Evolutionary conservation across 2,113 vertebrate species (phyloP), one percentile per base, ranked within the genome.

Genomic region (Gasterosteus nipponicus): DNA sequence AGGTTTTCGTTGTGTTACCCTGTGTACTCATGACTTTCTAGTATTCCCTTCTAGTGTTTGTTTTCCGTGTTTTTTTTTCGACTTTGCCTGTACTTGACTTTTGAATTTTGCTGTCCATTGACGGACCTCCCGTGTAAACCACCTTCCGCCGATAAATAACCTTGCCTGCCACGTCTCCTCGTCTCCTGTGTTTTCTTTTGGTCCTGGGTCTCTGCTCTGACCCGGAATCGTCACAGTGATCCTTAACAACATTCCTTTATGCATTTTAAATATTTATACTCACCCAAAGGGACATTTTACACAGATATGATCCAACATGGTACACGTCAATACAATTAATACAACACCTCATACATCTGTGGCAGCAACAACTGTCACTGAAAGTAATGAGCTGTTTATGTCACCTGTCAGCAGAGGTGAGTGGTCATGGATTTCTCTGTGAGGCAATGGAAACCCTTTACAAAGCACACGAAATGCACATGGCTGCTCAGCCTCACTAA

Each of bases 391-490:
- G 56, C 56, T 86, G 74, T 85, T 86, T 57, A 69, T 69, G 64
- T 60, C 61, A 61, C 76, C 69, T 68, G 56, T 64, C 64, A 68
- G 60, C 51, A 31, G 57, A 39, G 54, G n/a, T 51, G 57, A 74
- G 70, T 60, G 61, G 66, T n/a, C 59, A 18, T 63, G 44, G 46
- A 58, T 78, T 87, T 75, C 33, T 68, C 39, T 41, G 14, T 10
- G 11, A 82, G 54, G 51, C 54, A 66, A 69, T 75, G 22, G 70
- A 81, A 76, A 39, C 42, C 35, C 29, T 67, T 62, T 42, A 68
- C 62, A 80, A 82, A 81, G 57, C n/a, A 44, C 75, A 6, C 54
- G 78, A 83, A 84, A 82, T 77, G 76, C 82, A 86, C 69, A 81
- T 82, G 77, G 65, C 63, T 41, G 14, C 35, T 26, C 16, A 64